Percentiles rank a stretch among this genome's conserved stretches.
phyloP scores from a whole-genome alignment of 2,888 invertebrate genomes.

The Teleiodes luculella region DNA sequence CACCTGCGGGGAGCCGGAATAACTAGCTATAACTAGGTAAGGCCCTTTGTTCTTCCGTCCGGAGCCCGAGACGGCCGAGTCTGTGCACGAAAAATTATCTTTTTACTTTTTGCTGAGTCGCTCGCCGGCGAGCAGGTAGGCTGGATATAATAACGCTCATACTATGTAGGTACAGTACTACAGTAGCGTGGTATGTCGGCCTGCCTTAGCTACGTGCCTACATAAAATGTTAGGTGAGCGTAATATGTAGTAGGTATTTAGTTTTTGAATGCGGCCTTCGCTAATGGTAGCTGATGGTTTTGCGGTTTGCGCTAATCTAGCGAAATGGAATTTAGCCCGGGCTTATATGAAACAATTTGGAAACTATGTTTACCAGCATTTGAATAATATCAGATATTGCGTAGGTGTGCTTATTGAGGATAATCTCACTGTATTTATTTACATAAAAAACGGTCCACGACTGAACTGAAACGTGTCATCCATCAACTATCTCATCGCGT shows the following conservation, averaged over 20 bases:
- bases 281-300: background rate
- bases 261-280: background rate
- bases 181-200: background rate
- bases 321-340: background rate
- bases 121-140: slow-evolving; percentile 64
- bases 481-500: no score
- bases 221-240: background rate
- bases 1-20: slow-evolving; percentile 65
- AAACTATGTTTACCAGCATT: background rate
- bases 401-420: no score
- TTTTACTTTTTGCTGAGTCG: slow-evolving; percentile 70
- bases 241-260: background rate
- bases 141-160: slow-evolving; percentile 20
- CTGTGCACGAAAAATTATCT: slow-evolving; percentile 67
- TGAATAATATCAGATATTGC: background rate
- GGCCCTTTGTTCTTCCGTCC: slow-evolving; percentile 68
- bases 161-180: background rate
- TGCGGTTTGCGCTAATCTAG: background rate
- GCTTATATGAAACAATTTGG: background rate
- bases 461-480: no score
- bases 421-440: no score
- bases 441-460: no score
- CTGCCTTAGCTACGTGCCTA: no score
- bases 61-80: slow-evolving; percentile 35
- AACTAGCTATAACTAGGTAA: slow-evolving; percentile 71